Percentiles rank a stretch among this genome's conserved stretches.
These are phyloP conservation scores for Ornithorhynchus anatinus DNA, from an alignment of 2,113 vertebrate genomes.

Conservation along the genomic window DNA sequence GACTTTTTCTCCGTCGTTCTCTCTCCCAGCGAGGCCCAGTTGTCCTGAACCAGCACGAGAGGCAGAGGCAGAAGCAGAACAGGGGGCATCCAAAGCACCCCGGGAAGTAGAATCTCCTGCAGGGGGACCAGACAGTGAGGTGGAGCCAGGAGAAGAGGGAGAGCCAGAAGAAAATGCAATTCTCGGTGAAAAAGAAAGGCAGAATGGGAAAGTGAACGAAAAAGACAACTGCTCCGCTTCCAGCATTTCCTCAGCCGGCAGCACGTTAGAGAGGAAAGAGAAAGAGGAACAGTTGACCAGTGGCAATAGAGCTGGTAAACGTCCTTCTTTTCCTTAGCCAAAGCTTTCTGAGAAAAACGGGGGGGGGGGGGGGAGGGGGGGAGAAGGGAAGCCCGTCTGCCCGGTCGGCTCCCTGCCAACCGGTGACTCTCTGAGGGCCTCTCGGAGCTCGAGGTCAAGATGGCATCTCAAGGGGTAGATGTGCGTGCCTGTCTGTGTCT, in stretches of 20 bases:
- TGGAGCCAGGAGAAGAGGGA: slow-evolving; percentile 72
- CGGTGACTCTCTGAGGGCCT: no score
- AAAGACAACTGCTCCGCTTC: slow-evolving; percentile 98
- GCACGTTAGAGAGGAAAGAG: slow-evolving; percentile 96
- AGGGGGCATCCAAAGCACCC: slow-evolving; percentile 57
- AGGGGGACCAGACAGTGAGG: slow-evolving; percentile 69
- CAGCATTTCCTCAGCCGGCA: slow-evolving; percentile 96
- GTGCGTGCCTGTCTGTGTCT: no score
- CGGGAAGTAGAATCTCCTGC: slow-evolving; percentile 59
- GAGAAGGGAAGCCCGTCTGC: not conserved
- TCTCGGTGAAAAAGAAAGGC: slow-evolving; percentile 95
- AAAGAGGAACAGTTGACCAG: slow-evolving; percentile 85
- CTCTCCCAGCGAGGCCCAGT: slow-evolving; percentile 71
- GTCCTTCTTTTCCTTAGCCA: slow-evolving; percentile 37
- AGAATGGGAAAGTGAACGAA: slow-evolving; percentile 96
- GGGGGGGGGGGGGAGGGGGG: accelerated
- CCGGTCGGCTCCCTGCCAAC: no score
- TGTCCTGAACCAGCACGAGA: slow-evolving; percentile 68
- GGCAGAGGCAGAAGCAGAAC: slow-evolving; percentile 54
- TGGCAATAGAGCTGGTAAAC: slow-evolving; percentile 84
- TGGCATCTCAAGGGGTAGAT: no score
- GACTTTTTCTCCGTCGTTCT: slow-evolving; percentile 67
- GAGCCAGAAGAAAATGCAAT: slow-evolving; percentile 82
- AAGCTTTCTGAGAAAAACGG: not conserved
- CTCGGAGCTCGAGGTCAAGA: no score